Base-by-base conservation (phyloP, 2,113 vertebrate genomes). In the Petromus typicus region DNA sequence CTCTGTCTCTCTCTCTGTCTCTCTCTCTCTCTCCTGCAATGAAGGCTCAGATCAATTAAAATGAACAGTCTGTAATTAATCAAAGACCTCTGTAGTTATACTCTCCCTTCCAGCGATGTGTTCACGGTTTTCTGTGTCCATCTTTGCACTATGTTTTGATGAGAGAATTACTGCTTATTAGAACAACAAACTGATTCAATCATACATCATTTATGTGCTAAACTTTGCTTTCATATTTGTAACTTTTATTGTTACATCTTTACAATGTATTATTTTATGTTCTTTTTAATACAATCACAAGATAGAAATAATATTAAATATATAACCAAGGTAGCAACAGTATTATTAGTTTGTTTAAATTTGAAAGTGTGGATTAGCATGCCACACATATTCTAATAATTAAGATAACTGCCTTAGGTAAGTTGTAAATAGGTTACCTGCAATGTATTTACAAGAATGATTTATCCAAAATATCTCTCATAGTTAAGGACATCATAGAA, bases 321-420 rank as follows among this genome's bases (percentile, higher is more conserved):
- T n/a, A n/a, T n/a, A n/a, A n/a, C n/a, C 32, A 84, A 83, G 92
- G 79, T 63, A 93, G 45, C 7, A 57, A 86, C 81, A 51, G 79
- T 85, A 2, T 71, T 27, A 10, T 48, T 82, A 48, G 10, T 37
- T 12, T 45, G 14, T 12, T 67, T 90, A 89, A 67, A 34, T n/a
- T 51, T 10, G 10, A 51, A 51, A 51, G 48, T 51, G 51, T 43
- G 22, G 32, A 69, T 37, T 59, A 71, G 14, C 56, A 69, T 86
- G 2, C 1, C 59, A 43, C 14, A 30, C 9, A 20, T 27, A 32
- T 85, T 80, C 34, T 85, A 84, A 59, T 89, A 89, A 75, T 88
- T 75, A 45, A 25, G 3, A 67, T 56, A 66, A 48, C 71, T 82
- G 3, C 23, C 61, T 93, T 75, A 64, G 17, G 27, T 76, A 86